Evolutionary conservation across 2,797 vertebrate genomes (phyloP), one percentile per base, ranked within the genome.

Genomic region (Gadopsis marmoratus): DNA sequence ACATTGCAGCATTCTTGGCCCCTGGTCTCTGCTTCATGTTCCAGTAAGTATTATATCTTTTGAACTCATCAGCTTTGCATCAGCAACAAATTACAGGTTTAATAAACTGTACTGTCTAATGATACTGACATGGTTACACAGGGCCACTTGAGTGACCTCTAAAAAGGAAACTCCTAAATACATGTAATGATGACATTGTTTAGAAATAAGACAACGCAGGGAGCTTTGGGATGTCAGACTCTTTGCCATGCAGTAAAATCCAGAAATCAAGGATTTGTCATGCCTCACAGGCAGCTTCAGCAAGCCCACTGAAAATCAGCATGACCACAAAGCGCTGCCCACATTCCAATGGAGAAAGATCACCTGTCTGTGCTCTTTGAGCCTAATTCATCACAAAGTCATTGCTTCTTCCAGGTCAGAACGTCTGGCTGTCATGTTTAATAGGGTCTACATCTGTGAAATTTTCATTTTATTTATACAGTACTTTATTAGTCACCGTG

Each of bases 61-160:
- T 86, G 79, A 88, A 86, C 43, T 82, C 83, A 90, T 89, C 67
- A 82, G 66, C 63, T 88, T 81, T 83, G 86, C 81, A 87, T 84
- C 82, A 90, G 77, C 76, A 85, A 77, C 66, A 89, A 89, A 91
- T 88, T 86, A 82, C 51, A 88, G 87, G 88, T 89, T 90, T 84
- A 79, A 88, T 77, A 71, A 55, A 58, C 78, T 47, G 43, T 10
- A 45, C 84, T 71, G 75, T 83, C 63, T 87, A 59, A 82, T 73
- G 83, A 67, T 83, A 72, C 77, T 76, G 82, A 81, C 79, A 73
- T 19, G 16, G 75, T 61, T 55, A 21, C 14, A 76, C 31, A 41
- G 43, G 71, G 60, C 72, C 78, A 69, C 73, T 78, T 58, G 71
- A 59, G 37, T 74, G 75, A 85, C 65, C 64, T 61, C 71, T 35